A percentile compares a stretch with the other conserved stretches of the same genome.
phyloP scores from a whole-genome alignment of 2,888 invertebrate genomes.

The Archaeoteleia sp. region DNA sequence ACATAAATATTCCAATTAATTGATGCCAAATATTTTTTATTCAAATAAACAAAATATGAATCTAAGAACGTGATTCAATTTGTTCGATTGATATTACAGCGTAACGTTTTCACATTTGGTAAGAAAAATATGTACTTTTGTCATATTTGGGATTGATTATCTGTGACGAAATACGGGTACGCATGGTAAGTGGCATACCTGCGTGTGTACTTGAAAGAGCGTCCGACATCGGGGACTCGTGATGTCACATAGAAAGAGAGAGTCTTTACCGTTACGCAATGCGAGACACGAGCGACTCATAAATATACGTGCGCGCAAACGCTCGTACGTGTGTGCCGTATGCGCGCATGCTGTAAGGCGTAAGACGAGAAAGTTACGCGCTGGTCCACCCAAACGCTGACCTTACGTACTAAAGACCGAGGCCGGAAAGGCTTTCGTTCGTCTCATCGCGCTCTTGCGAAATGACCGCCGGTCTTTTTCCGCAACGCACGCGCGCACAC shows the following conservation, averaged over 20 bases:
- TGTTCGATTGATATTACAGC: no score
- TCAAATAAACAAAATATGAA: no score
- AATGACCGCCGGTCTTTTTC: constrained; percentile 23
- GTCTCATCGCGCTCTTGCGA: constrained; percentile 35
- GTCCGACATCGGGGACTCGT: constrained; percentile 65
- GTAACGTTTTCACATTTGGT: neutral
- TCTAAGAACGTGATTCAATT: no score
- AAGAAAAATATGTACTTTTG: constrained; percentile 1
- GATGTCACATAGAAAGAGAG: constrained; percentile 75
- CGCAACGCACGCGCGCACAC: no score
- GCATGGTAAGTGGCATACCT: constrained; percentile 23
- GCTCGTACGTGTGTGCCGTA: constrained; percentile 42
- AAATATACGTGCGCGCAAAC: constrained; percentile 53
- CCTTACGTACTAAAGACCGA: constrained; percentile 68
- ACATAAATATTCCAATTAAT: no score
- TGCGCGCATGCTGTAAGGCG: constrained; percentile 57
- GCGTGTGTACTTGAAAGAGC: constrained; percentile 53
- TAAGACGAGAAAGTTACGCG: constrained; percentile 58
- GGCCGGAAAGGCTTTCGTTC: constrained; percentile 49
- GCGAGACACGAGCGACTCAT: constrained; percentile 56
- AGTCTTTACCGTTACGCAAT: constrained; percentile 73
- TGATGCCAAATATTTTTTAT: no score
- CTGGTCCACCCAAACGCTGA: constrained; percentile 68
- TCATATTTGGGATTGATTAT: constrained; percentile 3
- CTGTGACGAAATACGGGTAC: constrained; percentile 8